Evolutionary conservation across 2,797 vertebrate genomes (phyloP), one percentile per base, ranked within the genome.

Genomic region (Myoxocephalus aenaeus): DNA sequence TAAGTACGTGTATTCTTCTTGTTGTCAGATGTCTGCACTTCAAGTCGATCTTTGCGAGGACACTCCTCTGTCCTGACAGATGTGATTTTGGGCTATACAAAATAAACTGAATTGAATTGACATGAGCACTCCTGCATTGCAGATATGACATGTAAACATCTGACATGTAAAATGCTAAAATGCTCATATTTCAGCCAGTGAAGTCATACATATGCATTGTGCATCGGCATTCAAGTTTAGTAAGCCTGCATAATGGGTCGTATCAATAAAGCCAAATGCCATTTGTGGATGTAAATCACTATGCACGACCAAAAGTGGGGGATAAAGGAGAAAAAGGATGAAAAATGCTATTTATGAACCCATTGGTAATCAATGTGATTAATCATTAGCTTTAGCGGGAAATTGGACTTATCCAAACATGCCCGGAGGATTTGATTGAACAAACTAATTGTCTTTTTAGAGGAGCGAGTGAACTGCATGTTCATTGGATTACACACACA

Each of bases 371-470:
- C 75, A 27, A 34, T 77, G 83, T 48, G 65, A 78, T 81, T 87
- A 90, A 86, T 88, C 71, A 72, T 71, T 78, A 68, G 67, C 38
- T 80, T 86, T 82, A 74, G 68, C 27, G 48, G 40, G 75, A 82
- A 88, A 87, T 70, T 76, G 65, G 78, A 81, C 66, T 77, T 38
- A 74, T 68, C 70, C 70, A 67, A 80, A 83, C 54, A 40, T 50
- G 59, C 83, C 87, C 77, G 69, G 15, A 80, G 79, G 79, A 78
- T 85, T 84, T 77, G 69, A 88, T 61, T 87, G 83, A 89, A 80
- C 69, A 70, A 67, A 68, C 82, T 92, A 92, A 88, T 90, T 89
- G 89, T 88, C 82, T 87, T 89, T 51, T 88, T 72, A 83, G 72
- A 71, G 80, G 73, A 85, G 77, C 80, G 82, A 82, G 86, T 88